phyloP scores from a whole-genome alignment of 2,113 vertebrate species.

The Gambusia holbrooki region DNA sequence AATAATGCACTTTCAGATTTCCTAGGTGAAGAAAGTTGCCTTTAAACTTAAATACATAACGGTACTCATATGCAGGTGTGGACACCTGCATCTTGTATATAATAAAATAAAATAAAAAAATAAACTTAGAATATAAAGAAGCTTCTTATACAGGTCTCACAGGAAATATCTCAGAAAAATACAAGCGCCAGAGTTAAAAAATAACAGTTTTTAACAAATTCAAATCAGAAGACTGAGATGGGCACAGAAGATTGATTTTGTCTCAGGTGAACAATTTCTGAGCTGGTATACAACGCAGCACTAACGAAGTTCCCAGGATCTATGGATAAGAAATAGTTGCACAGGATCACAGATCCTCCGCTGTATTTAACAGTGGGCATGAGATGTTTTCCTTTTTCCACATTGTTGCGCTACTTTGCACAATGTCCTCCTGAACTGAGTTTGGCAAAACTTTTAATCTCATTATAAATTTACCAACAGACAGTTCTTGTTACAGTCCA shows the following conservation, averaged over 20 bases:
- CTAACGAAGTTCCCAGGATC: background rate
- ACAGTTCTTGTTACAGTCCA: background rate
- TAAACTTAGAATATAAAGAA: background rate
- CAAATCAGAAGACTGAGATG: background rate
- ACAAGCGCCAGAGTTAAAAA: background rate
- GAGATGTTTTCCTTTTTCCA: background rate
- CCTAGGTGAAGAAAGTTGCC: too few species aligned
- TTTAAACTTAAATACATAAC: too few species aligned
- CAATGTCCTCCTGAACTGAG: too few species aligned
- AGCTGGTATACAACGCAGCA: background rate
- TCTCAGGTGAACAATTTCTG: background rate
- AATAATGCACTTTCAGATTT: background rate
- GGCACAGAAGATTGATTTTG: background rate
- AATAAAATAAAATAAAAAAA: too few species aligned
- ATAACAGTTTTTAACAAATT: background rate
- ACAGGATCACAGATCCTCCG: background rate
- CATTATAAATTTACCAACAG: background rate
- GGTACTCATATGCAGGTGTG: too few species aligned
- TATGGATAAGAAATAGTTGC: background rate
- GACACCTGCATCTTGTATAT: too few species aligned
- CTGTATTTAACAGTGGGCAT: background rate
- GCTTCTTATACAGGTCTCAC: background rate
- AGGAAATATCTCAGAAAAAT: background rate
- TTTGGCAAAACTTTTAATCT: background rate
- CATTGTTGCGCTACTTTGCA: background rate